phyloP scores from a whole-genome alignment of 2,113 vertebrate genomes.

The Nibea coibor region DNA sequence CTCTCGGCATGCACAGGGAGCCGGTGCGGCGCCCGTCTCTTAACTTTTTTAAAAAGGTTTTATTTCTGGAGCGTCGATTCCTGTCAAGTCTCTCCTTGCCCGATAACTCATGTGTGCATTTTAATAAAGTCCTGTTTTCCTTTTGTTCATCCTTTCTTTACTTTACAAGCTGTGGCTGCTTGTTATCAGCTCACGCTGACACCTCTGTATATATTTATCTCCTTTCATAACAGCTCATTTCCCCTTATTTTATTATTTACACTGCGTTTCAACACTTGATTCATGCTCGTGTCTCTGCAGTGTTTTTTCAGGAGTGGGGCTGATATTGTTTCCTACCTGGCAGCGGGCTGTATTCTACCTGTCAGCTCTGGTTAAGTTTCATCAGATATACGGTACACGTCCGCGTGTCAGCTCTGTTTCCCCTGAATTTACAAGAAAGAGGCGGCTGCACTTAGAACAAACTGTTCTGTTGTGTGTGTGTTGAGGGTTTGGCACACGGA shows the following conservation, averaged over 20 bases:
- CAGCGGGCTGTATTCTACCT: constrained; percentile 2
- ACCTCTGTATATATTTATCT: constrained; percentile 7
- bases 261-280: background rate
- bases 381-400: background rate
- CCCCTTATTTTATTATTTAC: background rate
- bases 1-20: background rate
- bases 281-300: background rate
- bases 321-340: constrained; percentile 10
- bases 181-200: constrained; percentile 12
- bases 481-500: background rate
- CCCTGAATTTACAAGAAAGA: background rate
- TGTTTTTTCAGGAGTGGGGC: constrained; percentile 2
- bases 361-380: constrained; percentile 25
- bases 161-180: constrained; percentile 13
- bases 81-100: constrained; percentile 5
- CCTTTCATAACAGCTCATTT: constrained; percentile 20
- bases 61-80: constrained; percentile 10
- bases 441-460: background rate
- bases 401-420: constrained; percentile 8
- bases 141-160: background rate
- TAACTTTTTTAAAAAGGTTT: background rate
- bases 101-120: background rate
- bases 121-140: background rate
- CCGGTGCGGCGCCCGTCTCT: background rate
- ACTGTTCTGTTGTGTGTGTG: background rate